A percentile compares a stretch with the other conserved stretches of the same genome.
These are phyloP conservation scores for Xestoiulus laeticollis DNA, from an alignment of 2,888 invertebrate genomes.

Conservation along the genomic window DNA sequence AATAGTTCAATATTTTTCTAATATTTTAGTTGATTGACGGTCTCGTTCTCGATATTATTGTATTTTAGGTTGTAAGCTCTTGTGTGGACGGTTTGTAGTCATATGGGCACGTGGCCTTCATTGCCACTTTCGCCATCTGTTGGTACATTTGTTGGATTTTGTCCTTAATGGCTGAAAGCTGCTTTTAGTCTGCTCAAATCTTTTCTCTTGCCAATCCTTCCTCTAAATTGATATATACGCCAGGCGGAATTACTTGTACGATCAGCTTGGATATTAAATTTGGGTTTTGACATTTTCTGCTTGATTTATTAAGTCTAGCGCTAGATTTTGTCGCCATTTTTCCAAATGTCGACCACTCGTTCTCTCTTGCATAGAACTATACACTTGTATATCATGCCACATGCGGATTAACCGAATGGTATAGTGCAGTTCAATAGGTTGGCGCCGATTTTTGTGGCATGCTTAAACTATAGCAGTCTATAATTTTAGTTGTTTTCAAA, in stretches of 20 bases:
- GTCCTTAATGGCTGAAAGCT: background rate
- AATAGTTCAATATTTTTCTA: too few relatives aligned
- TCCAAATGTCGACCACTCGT: background rate
- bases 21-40: too few relatives aligned
- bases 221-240: background rate
- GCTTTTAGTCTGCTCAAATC: background rate
- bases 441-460: background rate
- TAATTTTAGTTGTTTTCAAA: background rate
- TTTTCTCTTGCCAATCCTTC: background rate
- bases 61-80: too few relatives aligned
- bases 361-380: background rate
- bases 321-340: background rate
- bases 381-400: background rate
- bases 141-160: too few relatives aligned
- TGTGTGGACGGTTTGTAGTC: too few relatives aligned
- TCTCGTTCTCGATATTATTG: too few relatives aligned
- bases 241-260: background rate
- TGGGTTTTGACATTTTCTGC: slow-evolving; percentile 18
- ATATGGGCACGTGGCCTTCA: too few relatives aligned
- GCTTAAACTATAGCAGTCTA: background rate
- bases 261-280: slow-evolving; percentile 11
- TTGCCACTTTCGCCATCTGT: too few relatives aligned
- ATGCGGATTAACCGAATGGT: background rate
- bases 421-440: background rate
- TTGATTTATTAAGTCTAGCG: slow-evolving; percentile 9